Conservation (phyloP, 1,140 invertebrate species). For the Polypedilum pembai region DNA sequence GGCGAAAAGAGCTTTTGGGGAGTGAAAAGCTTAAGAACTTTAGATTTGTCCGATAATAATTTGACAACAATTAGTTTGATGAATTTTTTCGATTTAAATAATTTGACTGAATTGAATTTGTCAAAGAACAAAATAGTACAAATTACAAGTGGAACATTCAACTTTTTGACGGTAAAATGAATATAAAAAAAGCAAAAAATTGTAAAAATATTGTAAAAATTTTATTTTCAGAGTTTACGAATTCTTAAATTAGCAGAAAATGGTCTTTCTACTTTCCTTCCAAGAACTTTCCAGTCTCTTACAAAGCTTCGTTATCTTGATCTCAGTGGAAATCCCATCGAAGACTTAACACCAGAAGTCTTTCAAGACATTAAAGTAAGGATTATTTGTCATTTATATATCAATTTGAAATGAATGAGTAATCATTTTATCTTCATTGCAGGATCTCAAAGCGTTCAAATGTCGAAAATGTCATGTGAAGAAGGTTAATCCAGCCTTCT, state of each 20-base stretch:
- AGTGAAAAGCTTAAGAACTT: slow-evolving; percentile 54
- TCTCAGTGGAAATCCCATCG: slow-evolving; percentile 58
- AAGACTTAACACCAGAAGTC: slow-evolving; percentile 57
- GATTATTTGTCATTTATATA: not conserved
- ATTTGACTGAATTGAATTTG: not conserved
- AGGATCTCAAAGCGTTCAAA: slow-evolving; percentile 53
- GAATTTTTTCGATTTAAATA: not conserved
- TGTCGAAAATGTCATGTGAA: slow-evolving; percentile 55
- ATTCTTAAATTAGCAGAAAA: slow-evolving; percentile 56
- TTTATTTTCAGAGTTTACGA: slow-evolving; percentile 43
- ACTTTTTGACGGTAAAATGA: slow-evolving; percentile 46
- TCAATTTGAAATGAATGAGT: too few relatives aligned
- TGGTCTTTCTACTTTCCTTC: slow-evolving; percentile 53
- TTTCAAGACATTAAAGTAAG: slow-evolving; percentile 57
- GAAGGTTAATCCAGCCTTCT: slow-evolving; percentile 60
- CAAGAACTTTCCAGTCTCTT: slow-evolving; percentile 51
- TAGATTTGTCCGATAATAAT: slow-evolving; percentile 37
- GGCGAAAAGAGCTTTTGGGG: slow-evolving; percentile 72
- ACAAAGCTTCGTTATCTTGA: slow-evolving; percentile 55
- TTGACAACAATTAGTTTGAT: not conserved
- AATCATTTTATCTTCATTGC: not conserved
- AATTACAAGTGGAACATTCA: slow-evolving; percentile 62
- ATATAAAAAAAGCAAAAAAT: not conserved
- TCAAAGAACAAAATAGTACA: slow-evolving; percentile 45
- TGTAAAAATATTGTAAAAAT: not conserved